A percentile compares a stretch with the other conserved stretches of the same genome.
These are phyloP conservation scores for Bicyclus anynana DNA, from an alignment of 1,140 invertebrate species.

Conservation along the genomic window DNA sequence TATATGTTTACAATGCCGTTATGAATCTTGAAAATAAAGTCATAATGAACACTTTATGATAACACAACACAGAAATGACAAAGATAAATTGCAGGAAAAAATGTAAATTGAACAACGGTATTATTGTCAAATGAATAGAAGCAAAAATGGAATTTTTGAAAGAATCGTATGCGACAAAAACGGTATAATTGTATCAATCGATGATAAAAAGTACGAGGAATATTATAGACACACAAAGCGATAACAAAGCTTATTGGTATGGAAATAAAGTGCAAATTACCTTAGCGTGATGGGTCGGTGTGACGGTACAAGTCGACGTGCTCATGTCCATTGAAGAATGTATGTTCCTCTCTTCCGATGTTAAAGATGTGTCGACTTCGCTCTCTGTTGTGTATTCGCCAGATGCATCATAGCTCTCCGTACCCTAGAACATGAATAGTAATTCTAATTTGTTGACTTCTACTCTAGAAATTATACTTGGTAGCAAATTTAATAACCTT, in stretches of 20 bases:
- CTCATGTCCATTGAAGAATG: constrained; percentile 73
- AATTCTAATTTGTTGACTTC: too few relatives aligned
- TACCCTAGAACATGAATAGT: constrained; percentile 37
- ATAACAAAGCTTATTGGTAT: neutral
- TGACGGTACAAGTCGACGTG: constrained; percentile 69
- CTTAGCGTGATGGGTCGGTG: constrained; percentile 69
- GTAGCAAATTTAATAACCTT: too few relatives aligned
- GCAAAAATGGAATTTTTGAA: neutral
- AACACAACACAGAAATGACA: neutral
- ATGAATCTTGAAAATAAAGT: too few relatives aligned
- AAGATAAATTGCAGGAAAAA: neutral
- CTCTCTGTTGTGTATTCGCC: constrained; percentile 92
- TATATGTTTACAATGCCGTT: too few relatives aligned
- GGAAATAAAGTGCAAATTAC: constrained; percentile 22
- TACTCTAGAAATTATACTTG: too few relatives aligned
- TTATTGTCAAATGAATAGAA: neutral
- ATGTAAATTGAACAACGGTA: constrained; percentile 2
- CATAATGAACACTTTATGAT: too few relatives aligned
- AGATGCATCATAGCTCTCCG: constrained; percentile 88
- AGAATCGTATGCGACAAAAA: neutral
- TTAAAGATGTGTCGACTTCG: constrained; percentile 83
- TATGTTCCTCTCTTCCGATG: constrained; percentile 82
- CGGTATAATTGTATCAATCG: neutral
- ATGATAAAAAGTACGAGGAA: neutral
- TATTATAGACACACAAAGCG: neutral